Evolutionary conservation across 1,140 invertebrate genomes (phyloP), one percentile per base, ranked within the genome.

Genomic region (Caenorhabditis tropicalis): DNA sequence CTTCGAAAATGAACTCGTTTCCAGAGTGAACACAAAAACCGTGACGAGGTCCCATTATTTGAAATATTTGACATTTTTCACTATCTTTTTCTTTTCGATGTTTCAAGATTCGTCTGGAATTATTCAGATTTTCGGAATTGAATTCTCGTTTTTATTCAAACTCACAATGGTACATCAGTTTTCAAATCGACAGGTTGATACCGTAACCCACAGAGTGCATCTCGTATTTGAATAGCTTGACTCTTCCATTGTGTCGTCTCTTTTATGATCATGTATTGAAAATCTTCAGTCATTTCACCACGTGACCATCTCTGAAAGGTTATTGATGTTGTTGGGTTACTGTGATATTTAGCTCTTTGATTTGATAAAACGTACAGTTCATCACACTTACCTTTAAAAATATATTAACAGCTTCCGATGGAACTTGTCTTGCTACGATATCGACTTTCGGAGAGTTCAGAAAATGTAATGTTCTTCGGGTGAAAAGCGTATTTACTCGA

Each of bases 211-310:
- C 21, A 21, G 5, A 74, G 7, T 3, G 21, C 65, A 10, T 74
- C 65, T 24, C 21, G 43, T 24, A 74, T 46, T 2, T 74, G 36
- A 39, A 74, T 74, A 15, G 33, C 36, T 46, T 74, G 65, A 0
- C 5, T 2, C 10, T 29, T 29, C 65, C 65, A 74, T 74, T 74
- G 65, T 6, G 65, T 74, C 1, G 65, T 74, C 33, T 74, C 65
- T 21, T n/a, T 74, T 12, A 74, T 39, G 33, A 43, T 33, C 9
- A 74, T 12, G 16, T 74, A 74, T 24, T 74, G 19, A 46, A 74
- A 74, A 9, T 39, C 65, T 24, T 74, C 65, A 21, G n/a, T 46
- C 27, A 74, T 74, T n/a, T 74, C 65, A 36, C 65, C 65, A 24
- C 65, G 65, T 2, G 7, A 4, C 65, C 65, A 74, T 10, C 65